phyloP scores from a whole-genome alignment of 1,140 invertebrate species.

The Ectropis grisescens region DNA sequence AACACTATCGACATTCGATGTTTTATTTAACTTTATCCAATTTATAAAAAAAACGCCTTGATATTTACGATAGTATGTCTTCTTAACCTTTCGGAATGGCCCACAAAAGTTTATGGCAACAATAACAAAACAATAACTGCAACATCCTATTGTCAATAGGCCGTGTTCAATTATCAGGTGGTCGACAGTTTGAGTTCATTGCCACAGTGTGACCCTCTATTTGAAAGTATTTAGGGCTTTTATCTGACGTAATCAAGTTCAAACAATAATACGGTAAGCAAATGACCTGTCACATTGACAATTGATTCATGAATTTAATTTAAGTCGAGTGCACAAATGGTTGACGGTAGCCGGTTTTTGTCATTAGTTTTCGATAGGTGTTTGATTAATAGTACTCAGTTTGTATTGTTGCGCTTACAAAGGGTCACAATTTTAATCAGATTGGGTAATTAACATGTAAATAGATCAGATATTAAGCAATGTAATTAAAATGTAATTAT shows the following conservation, averaged over 20 bases:
- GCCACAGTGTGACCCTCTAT: conserved; percentile 39
- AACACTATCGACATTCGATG: conserved; percentile 5
- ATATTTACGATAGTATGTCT: conserved; percentile 21
- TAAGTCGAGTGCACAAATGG: conserved; percentile 12
- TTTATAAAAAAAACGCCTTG: conserved; percentile 38
- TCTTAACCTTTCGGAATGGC: conserved; percentile 9
- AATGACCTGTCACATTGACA: conserved; percentile 34
- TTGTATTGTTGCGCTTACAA: conserved; percentile 2
- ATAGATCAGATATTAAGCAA: too few species aligned
- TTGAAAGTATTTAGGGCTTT: conserved; percentile 31
- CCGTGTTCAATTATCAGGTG: conserved; percentile 17
- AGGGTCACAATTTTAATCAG: too few species aligned
- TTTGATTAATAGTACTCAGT: conserved; percentile 14
- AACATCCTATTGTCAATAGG: conserved; percentile 18
- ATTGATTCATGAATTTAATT: conserved; percentile 35
- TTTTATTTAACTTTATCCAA: conserved; percentile 7
- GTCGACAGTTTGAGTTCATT: conserved; percentile 59
- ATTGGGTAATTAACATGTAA: too few species aligned
- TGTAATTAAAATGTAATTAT: too few species aligned
- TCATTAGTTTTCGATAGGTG: conserved; percentile 24
- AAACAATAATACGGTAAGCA: conserved; percentile 21
- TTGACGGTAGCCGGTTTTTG: conserved; percentile 23
- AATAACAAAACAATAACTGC: conserved; percentile 9
- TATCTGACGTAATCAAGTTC: conserved; percentile 10
- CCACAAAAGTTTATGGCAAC: too few species aligned